Percentiles rank a stretch among this genome's conserved stretches.
Evolutionary conservation across 2,113 vertebrate genomes (phyloP).

Genomic region (Microtus pennsylvanicus): DNA sequence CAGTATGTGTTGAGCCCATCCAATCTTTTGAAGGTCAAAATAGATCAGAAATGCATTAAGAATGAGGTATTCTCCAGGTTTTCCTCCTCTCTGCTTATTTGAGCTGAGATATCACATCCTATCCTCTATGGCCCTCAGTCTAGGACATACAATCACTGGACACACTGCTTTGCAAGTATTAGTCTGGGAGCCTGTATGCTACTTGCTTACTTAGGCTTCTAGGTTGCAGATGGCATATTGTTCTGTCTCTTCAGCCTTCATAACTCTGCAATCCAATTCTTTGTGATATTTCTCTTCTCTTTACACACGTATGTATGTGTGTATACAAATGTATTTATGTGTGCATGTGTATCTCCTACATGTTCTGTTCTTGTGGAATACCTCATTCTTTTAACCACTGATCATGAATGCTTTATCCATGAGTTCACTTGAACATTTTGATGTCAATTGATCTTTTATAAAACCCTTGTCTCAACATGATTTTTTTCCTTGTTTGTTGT

Average conservation of each 20-base stretch:
- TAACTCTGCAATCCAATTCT: neutral
- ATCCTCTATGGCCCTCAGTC: neutral
- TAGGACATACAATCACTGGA: neutral
- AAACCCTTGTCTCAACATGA: neutral
- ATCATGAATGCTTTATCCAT: neutral
- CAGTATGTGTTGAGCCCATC: too few relatives aligned
- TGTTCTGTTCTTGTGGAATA: neutral
- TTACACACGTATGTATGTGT: neutral
- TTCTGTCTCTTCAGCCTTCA: neutral
- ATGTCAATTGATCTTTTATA: neutral
- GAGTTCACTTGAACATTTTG: neutral
- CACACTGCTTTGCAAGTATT: neutral
- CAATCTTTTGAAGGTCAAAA: neutral
- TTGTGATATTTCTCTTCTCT: neutral
- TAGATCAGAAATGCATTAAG: neutral
- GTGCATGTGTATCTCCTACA: neutral
- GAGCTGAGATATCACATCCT: neutral
- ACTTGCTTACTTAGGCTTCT: neutral
- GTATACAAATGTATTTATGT: neutral
- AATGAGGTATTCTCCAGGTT: neutral
- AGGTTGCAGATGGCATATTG: neutral
- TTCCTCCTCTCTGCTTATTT: neutral
- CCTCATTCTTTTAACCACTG: neutral
- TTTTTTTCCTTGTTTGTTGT: neutral
- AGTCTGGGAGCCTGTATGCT: neutral